Percentiles rank a stretch among this genome's conserved stretches.
phyloP scores from a whole-genome alignment of 2,113 vertebrate genomes.

The Apistogramma diplotaenia region DNA sequence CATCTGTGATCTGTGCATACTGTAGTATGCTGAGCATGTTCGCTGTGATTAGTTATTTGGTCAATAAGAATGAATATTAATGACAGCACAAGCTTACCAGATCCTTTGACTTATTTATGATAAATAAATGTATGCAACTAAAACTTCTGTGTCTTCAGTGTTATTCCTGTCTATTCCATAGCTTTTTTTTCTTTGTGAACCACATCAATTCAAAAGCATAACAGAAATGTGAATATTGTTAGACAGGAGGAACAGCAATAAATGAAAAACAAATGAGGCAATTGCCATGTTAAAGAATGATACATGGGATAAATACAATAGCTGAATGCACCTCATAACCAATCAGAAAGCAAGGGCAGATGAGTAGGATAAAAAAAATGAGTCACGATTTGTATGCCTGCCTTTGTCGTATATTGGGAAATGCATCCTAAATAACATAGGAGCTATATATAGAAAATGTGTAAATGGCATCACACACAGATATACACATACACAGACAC shows the following conservation, averaged over 20 bases:
- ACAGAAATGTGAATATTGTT: conserved; percentile 2
- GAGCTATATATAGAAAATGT: conserved; percentile 67
- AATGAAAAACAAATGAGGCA: conserved; percentile 17
- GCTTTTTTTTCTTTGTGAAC: not conserved
- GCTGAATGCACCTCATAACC: conserved; percentile 23
- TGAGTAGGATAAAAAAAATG: not conserved
- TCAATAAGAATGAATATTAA: not conserved
- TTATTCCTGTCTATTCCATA: not conserved
- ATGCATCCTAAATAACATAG: conserved; percentile 44
- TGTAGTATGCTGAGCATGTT: not conserved
- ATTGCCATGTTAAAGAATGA: conserved; percentile 17
- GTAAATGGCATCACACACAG: conserved; percentile 40
- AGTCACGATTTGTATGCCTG: conserved; percentile 39
- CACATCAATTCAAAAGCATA: not conserved
- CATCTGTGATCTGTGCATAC: not conserved
- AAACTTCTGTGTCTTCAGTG: not conserved
- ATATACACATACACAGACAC: conserved; percentile 21
- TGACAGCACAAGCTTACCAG: not conserved
- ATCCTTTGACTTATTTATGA: not conserved
- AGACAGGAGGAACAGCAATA: not conserved
- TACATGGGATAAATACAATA: conserved; percentile 20
- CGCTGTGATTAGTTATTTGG: not conserved
- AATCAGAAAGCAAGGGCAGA: conserved; percentile 28
- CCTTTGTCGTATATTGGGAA: conserved; percentile 27
- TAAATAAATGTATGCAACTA: not conserved